Evolutionary conservation across 1,140 invertebrate genomes (phyloP).

Genomic region (Zaprionus gabonicus): DNA sequence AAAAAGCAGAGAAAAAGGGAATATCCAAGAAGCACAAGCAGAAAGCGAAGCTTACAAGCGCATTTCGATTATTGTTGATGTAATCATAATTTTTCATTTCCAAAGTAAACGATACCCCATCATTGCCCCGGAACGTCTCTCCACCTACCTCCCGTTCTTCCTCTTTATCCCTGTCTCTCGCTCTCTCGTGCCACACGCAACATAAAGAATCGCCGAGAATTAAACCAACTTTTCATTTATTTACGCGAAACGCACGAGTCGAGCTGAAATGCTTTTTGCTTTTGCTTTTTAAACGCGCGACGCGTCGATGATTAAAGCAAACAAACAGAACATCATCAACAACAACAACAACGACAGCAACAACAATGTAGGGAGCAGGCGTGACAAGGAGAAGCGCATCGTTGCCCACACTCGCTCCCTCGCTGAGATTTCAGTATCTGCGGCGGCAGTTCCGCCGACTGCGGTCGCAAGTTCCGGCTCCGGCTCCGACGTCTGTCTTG

Average conservation of each 20-base stretch:
- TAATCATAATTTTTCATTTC: conserved; percentile 83
- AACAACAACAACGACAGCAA: conserved; percentile 36
- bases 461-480: conserved; percentile 16
- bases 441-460: conserved; percentile 14
- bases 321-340: conserved; percentile 52
- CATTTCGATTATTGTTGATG: conserved; percentile 83
- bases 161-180: background rate
- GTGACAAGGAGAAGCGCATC: background rate
- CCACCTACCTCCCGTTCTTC: background rate
- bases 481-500: conserved; percentile 64
- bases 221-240: conserved; percentile 82
- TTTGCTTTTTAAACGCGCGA: conserved; percentile 65
- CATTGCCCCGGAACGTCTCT: conserved; percentile 18
- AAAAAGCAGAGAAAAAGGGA: background rate
- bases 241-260: conserved; percentile 71
- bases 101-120: conserved; percentile 75
- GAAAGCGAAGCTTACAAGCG: conserved; percentile 73
- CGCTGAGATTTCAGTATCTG: conserved; percentile 37
- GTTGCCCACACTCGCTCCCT: conserved; percentile 2
- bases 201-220: conserved; percentile 75
- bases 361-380: conserved; percentile 2
- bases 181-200: conserved; percentile 11
- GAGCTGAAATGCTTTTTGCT: conserved; percentile 40
- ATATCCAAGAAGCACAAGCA: conserved; percentile 21
- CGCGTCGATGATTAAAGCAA: conserved; percentile 77